Percentiles rank a stretch among this genome's conserved stretches.
Conservation (phyloP, 2,888 invertebrate genomes). For the Penaeus monodon region DNA sequence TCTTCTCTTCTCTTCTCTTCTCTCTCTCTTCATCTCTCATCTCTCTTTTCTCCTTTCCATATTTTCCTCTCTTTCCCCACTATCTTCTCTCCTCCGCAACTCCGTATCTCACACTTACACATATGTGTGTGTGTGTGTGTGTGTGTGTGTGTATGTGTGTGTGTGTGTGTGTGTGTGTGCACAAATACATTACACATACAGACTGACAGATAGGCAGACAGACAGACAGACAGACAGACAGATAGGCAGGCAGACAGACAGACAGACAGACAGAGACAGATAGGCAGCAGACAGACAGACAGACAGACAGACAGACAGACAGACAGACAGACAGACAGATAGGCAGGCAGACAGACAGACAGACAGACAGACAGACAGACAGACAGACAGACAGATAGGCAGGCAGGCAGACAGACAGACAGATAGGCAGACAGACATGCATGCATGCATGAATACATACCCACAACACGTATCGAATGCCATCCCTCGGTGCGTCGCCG, state of each 20-base stretch:
- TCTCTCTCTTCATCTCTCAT: neutral
- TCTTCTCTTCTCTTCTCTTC: neutral
- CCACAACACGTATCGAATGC: neutral
- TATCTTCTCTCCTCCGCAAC: too few relatives aligned
- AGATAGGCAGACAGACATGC: neutral
- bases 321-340: neutral
- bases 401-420: neutral
- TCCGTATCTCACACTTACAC: neutral
- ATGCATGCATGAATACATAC: neutral
- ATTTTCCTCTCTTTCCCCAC: too few relatives aligned
- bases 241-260: neutral
- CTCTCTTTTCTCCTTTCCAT: too few relatives aligned
- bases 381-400: neutral
- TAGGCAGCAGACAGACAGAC: neutral
- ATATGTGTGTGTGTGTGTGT: neutral
- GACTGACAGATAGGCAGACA: neutral
- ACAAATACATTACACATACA: slow-evolving; percentile 13
- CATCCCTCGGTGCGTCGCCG: too few relatives aligned
- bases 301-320: neutral
- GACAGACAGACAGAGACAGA: slow-evolving; percentile 1
- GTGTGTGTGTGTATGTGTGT: neutral
- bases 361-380: neutral
- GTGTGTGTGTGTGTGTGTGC: neutral
- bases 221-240: neutral
- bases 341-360: neutral